Evolutionary conservation across 2,113 vertebrate species (phyloP), one percentile per base, ranked within the genome.

Genomic region (Phyllopteryx taeniolatus): DNA sequence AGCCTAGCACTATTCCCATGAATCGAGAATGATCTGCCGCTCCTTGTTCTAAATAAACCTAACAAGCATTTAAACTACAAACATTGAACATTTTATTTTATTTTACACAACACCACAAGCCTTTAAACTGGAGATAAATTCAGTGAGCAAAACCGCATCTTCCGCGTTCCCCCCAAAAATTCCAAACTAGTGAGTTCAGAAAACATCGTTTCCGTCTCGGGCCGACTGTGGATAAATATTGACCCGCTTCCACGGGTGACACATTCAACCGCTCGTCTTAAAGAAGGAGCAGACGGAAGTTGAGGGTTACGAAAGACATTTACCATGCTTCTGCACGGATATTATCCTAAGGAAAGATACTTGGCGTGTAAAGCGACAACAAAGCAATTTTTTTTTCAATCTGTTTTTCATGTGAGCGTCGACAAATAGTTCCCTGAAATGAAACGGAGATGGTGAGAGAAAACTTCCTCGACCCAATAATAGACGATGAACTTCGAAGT

Each of bases 171-270:
- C 46, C 46, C 46, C 5, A 60, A 33, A 60, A 27, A 27, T 27
- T 31, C 13, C 13, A 33, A 59, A 31, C 27, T 57, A 22, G 8
- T 9, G n/a, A 3, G 2, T 1, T 14, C 57, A 12, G 57, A 15
- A 17, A 33, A 54, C 13, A 19, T 4, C 8, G 33, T 62, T 27
- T 56, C 66, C 35, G 3, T 51, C 71, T 67, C 78, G 74, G 73
- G 20, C 70, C 19, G 46, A 68, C 69, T 54, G 31, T 27, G 27
- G 74, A 79, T 71, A 76, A 83, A 86, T 69, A 74, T 79, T 81
- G 83, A 81, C 84, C 83, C 84, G 82, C 46, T 85, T 85, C 65
- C 61, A 66, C 47, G 15, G 35, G 64, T 57, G 62, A 68, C 75
- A 33, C 33, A 82, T 14, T 54, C 53, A 5, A 6, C 2, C 19